These are phyloP conservation scores for Acanthis flammea DNA, from an alignment of 2,797 vertebrate species.

Conservation along the genomic window DNA sequence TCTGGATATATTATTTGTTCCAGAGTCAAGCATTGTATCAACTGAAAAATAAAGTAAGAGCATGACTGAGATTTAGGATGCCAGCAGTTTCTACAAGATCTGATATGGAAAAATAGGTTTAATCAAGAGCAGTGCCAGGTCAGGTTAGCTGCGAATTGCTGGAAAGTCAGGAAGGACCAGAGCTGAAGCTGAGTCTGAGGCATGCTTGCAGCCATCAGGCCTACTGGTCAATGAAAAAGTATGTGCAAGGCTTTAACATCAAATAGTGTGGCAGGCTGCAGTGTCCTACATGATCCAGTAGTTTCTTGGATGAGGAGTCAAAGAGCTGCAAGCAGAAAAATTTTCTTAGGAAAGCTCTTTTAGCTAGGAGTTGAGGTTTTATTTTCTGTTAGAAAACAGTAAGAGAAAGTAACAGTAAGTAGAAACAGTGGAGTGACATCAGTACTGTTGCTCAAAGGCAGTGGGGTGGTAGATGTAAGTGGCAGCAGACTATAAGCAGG, in stretches of 20 bases:
- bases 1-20: neutral
- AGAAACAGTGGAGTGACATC: neutral
- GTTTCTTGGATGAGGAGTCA: neutral
- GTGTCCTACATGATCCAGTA: neutral
- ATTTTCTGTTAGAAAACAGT: neutral
- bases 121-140: neutral
- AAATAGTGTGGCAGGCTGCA: neutral
- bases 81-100: neutral
- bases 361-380: neutral
- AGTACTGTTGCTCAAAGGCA: neutral
- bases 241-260: rapidly evolving
- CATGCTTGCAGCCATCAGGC: neutral
- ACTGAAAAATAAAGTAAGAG: neutral
- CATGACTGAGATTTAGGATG: neutral
- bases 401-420: too few species aligned
- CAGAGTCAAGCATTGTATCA: neutral
- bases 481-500: neutral
- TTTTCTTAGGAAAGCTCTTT: neutral
- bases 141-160: neutral
- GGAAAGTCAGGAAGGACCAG: neutral
- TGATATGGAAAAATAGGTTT: neutral
- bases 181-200: neutral
- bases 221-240: neutral
- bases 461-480: neutral
- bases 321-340: neutral